Conservation (phyloP, 2,797 vertebrate species). For the Crypturellus tataupa region DNA sequence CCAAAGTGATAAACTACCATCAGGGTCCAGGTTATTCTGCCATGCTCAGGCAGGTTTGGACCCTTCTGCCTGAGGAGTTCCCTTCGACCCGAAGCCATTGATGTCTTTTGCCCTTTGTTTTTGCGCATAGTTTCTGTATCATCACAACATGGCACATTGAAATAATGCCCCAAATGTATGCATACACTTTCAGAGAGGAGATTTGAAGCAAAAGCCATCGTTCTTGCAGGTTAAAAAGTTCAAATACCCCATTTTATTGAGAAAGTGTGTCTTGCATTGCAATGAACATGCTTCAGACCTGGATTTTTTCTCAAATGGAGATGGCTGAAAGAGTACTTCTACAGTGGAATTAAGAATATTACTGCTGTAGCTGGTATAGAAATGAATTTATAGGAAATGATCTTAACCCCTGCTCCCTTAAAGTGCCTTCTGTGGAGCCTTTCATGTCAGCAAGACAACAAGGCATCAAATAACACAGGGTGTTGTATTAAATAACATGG, state of each 20-base stretch:
- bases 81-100: not conserved
- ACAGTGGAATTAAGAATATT: not conserved
- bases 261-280: not conserved
- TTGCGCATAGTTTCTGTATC: not conserved
- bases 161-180: not conserved
- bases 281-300: not conserved
- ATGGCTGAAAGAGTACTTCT: not conserved
- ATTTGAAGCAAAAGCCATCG: not conserved
- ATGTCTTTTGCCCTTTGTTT: not conserved
- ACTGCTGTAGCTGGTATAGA: not conserved
- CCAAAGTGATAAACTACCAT: not conserved
- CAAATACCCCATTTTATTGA: not conserved
- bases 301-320: not conserved
- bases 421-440: not conserved
- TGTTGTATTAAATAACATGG: not conserved
- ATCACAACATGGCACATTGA: not conserved
- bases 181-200: not conserved
- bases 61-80: not conserved
- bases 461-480: not conserved
- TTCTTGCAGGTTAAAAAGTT: slow-evolving; percentile 4
- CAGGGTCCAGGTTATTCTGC: not conserved
- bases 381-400: not conserved
- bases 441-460: not conserved
- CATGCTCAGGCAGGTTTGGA: not conserved
- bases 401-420: not conserved